phyloP scores from a whole-genome alignment of 2,113 vertebrate genomes.

The Riparia riparia region DNA sequence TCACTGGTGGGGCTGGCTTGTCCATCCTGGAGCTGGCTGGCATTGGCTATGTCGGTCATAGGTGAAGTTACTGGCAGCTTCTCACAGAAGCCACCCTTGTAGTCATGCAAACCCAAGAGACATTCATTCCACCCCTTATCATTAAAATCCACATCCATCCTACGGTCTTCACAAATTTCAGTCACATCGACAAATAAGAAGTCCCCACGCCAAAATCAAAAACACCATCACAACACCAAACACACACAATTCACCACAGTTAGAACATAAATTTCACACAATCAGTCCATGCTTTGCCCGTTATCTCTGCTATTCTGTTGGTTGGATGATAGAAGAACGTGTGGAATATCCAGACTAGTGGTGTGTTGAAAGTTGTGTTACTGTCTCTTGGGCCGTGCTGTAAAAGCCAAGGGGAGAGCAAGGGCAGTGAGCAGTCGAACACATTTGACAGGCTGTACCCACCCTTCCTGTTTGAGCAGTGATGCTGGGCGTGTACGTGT shows the following conservation, averaged over 20 bases:
- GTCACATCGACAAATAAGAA: neutral
- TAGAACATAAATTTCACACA: neutral
- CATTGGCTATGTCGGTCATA: accelerated
- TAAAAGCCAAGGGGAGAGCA: slow-evolving; percentile 50
- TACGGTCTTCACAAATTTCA: neutral
- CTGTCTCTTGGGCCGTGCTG: neutral
- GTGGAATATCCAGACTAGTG: neutral
- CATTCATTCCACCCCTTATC: neutral
- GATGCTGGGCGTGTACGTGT: neutral
- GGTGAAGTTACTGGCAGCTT: neutral
- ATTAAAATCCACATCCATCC: neutral
- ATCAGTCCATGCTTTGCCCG: accelerated
- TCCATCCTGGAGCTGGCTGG: neutral
- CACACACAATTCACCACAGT: neutral
- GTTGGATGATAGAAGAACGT: neutral
- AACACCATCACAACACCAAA: neutral
- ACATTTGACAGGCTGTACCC: slow-evolving; percentile 23
- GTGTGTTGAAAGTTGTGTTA: slow-evolving; percentile 1
- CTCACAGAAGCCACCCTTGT: neutral
- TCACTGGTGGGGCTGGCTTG: neutral
- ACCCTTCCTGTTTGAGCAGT: slow-evolving; percentile 66
- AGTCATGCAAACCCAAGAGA: neutral
- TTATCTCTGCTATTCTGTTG: neutral
- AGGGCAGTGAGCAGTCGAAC: slow-evolving; percentile 23
- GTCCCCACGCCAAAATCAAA: neutral